Conservation (phyloP, 53 echinoderm and acorn worm genomes). For the Echinometra lucunter region DNA sequence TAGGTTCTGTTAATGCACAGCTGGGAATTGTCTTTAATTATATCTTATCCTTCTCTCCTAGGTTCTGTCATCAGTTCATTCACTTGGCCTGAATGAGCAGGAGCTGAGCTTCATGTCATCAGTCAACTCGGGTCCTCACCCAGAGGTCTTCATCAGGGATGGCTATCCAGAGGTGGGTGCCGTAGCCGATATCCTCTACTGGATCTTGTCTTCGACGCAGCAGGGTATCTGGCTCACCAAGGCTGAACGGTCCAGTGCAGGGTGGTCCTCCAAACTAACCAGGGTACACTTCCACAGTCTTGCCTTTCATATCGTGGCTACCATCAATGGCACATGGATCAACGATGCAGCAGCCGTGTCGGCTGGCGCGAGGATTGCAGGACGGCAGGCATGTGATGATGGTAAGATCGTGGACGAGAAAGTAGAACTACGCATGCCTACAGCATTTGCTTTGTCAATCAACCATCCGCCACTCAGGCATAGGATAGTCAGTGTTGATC, state of each 20-base stretch:
- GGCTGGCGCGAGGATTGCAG: constrained; percentile 83
- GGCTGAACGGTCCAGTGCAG: constrained; percentile 13
- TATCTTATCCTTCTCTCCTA: constrained; percentile 52
- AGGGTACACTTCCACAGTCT: constrained; percentile 95
- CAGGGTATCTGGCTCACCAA: constrained; percentile 66
- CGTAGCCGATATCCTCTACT: constrained; percentile 86
- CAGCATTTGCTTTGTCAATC: constrained; percentile 80
- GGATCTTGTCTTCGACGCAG: constrained; percentile 75
- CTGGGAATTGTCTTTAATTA: background rate
- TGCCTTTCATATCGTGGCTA: constrained; percentile 91
- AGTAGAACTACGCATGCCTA: constrained; percentile 84
- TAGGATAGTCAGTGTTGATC: constrained; percentile 77
- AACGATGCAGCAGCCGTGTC: constrained; percentile 90
- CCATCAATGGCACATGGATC: constrained; percentile 76
- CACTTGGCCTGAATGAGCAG: constrained; percentile 96
- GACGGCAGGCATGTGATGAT: constrained; percentile 87
- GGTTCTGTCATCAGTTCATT: constrained; percentile 87
- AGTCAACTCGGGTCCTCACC: constrained; percentile 81
- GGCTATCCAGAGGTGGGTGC: constrained; percentile 90
- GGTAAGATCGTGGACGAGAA: constrained; percentile 77
- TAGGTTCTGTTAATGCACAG: no score
- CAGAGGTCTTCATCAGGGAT: constrained; percentile 74
- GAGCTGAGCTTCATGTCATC: constrained; percentile 87
- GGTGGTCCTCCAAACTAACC: constrained; percentile 70
- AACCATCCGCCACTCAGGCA: constrained; percentile 77